phyloP scores from a whole-genome alignment of 2,797 vertebrate genomes.

The Pelobates cultripes region DNA sequence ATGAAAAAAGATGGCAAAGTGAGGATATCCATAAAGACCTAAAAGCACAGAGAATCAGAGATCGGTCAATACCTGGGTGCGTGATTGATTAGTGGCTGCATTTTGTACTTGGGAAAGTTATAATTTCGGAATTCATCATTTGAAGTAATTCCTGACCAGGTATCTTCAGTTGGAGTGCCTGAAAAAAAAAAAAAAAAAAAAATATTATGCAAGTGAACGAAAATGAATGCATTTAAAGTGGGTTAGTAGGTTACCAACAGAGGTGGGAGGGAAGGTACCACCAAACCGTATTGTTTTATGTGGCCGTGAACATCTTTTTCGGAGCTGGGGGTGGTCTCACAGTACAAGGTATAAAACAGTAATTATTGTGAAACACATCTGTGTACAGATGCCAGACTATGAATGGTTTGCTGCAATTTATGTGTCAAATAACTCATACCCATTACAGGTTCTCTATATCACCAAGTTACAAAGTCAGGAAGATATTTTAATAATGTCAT shows the following conservation, averaged over 20 bases:
- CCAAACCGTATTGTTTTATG: background rate
- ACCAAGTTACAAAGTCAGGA: too few relatives aligned
- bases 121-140: constrained; percentile 97
- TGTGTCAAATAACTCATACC: too few relatives aligned
- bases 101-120: constrained; percentile 96
- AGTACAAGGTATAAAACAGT: background rate
- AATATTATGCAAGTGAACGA: background rate
- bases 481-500: too few relatives aligned
- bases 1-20: too few relatives aligned
- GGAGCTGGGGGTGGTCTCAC: background rate
- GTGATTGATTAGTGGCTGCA: constrained; percentile 93
- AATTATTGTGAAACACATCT: too few relatives aligned
- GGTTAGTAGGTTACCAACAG: background rate
- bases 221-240: background rate
- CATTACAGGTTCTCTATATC: too few relatives aligned
- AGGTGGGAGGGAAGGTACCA: background rate
- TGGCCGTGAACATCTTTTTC: background rate
- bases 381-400: too few relatives aligned
- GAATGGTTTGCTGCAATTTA: too few relatives aligned
- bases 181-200: constrained; percentile 38
- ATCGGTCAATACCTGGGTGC: constrained; percentile 86
- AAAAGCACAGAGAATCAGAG: background rate
- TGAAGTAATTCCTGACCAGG: constrained; percentile 91
- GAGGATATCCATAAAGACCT: too few relatives aligned
- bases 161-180: constrained; percentile 95